A percentile compares a stretch with the other conserved stretches of the same genome.
These are phyloP conservation scores for Agrotis exclamationis DNA, from an alignment of 2,888 invertebrate genomes.

Conservation along the genomic window DNA sequence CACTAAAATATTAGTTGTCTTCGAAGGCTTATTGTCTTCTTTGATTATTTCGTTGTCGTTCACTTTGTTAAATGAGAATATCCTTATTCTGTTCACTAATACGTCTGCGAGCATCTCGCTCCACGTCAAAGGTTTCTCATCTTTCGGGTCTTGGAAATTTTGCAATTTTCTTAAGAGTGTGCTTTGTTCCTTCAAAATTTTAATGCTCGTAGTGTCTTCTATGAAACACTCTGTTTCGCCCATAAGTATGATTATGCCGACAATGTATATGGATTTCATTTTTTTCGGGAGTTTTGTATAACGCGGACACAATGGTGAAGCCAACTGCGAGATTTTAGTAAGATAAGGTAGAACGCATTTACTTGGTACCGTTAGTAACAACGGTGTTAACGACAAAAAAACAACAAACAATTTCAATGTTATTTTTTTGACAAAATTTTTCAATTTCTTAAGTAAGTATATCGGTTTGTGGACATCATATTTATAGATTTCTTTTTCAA, in stretches of 20 bases:
- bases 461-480: too few relatives aligned
- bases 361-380: slow-evolving; percentile 74
- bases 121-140: slow-evolving; percentile 79
- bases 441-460: too few relatives aligned
- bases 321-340: slow-evolving; percentile 79
- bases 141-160: slow-evolving; percentile 73
- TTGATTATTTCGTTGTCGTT: slow-evolving; percentile 62
- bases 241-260: slow-evolving; percentile 77
- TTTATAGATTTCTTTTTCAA: too few relatives aligned
- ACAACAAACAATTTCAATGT: not conserved
- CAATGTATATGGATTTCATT: slow-evolving; percentile 80
- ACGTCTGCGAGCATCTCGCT: slow-evolving; percentile 84
- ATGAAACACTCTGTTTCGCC: slow-evolving; percentile 72
- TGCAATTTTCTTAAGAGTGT: slow-evolving; percentile 83
- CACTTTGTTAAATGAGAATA: slow-evolving; percentile 74
- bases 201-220: slow-evolving; percentile 66
- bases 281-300: slow-evolving; percentile 73
- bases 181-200: slow-evolving; percentile 74
- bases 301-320: slow-evolving; percentile 77
- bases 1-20: slow-evolving; percentile 62
- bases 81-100: slow-evolving; percentile 81
- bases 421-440: not conserved
- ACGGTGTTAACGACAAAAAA: slow-evolving; percentile 43
- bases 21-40: slow-evolving; percentile 47
- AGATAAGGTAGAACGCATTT: slow-evolving; percentile 79